Percentiles rank a stretch among this genome's conserved stretches.
phyloP scores from a whole-genome alignment of 2,113 vertebrate genomes.

The Sclerurus mexicanus region DNA sequence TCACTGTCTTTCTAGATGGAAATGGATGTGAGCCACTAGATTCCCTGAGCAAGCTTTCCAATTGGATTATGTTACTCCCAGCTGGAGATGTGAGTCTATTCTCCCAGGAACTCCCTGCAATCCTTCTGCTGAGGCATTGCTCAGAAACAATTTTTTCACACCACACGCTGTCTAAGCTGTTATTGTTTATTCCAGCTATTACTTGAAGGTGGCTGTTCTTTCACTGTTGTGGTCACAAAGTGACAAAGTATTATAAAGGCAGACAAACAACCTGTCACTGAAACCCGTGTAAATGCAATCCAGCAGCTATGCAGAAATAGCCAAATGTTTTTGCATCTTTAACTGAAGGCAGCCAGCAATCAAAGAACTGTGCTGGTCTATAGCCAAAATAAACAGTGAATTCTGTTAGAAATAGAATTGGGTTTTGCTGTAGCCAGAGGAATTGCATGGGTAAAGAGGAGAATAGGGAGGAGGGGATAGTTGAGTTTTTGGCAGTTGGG shows the following conservation, averaged over 20 bases:
- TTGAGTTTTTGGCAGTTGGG: too few species aligned
- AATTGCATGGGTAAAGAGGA: too few species aligned
- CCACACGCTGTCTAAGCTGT: background rate
- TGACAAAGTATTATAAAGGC: background rate
- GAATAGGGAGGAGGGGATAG: too few species aligned
- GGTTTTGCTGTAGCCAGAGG: too few species aligned
- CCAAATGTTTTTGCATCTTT: background rate
- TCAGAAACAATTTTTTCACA: background rate
- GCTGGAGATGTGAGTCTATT: background rate
- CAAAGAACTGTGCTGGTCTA: background rate
- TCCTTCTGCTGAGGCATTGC: background rate
- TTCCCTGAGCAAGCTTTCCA: background rate
- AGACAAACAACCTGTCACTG: background rate
- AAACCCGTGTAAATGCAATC: background rate
- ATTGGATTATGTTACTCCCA: background rate
- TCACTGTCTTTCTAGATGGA: background rate
- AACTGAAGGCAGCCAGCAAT: background rate
- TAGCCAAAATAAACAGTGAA: background rate
- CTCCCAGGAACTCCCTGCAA: background rate
- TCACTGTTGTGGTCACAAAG: background rate
- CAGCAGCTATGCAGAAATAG: background rate
- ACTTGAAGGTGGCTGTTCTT: background rate
- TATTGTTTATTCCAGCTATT: background rate
- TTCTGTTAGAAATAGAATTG: too few species aligned
- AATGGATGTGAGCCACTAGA: background rate